Conservation (phyloP, 2,888 invertebrate species). For the Patella ulyssiponensis region DNA sequence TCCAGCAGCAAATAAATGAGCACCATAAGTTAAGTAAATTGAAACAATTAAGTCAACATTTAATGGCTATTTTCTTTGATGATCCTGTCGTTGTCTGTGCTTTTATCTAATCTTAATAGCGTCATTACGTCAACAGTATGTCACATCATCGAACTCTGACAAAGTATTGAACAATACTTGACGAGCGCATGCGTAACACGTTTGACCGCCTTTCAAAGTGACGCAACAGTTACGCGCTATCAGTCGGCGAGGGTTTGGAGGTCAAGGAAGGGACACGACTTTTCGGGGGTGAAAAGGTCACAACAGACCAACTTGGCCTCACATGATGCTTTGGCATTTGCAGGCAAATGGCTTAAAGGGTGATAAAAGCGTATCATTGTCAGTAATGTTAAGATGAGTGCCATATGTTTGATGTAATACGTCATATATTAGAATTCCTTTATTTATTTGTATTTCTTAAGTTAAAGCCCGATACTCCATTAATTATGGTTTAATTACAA, state of each 20-base stretch:
- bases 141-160: neutral
- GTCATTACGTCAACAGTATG: no score
- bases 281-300: conserved; percentile 7
- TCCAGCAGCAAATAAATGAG: no score
- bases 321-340: conserved; percentile 1
- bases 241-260: neutral
- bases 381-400: neutral
- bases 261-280: conserved; percentile 5
- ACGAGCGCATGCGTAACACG: neutral
- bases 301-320: neutral
- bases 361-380: neutral
- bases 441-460: no score
- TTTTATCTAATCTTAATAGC: no score
- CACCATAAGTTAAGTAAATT: no score
- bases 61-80: no score
- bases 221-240: neutral
- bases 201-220: conserved; percentile 1
- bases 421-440: no score
- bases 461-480: no score
- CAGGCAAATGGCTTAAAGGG: neutral
- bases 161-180: neutral
- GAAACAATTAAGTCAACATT: no score
- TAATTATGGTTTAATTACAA: no score
- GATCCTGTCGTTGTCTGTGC: no score
- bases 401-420: neutral